Evolutionary conservation across 2,797 vertebrate species (phyloP).

Genomic region (Oceanodroma leucorhoa): DNA sequence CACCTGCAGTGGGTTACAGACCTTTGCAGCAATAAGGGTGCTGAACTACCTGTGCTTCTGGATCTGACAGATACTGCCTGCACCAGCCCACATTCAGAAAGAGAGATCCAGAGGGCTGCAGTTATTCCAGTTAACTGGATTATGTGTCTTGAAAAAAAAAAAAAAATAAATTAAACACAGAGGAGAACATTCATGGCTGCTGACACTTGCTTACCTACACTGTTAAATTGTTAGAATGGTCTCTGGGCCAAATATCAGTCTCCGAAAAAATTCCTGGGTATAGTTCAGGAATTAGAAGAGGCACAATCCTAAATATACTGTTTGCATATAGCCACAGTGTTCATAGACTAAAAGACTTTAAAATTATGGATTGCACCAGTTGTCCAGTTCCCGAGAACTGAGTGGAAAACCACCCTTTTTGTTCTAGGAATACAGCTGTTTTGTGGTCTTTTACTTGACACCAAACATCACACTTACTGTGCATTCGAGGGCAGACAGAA

Average conservation of each 20-base stretch:
- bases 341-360: neutral
- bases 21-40: neutral
- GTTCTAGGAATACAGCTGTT: neutral
- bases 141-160: neutral
- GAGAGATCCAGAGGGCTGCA: neutral
- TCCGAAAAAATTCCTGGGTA: neutral
- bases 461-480: neutral
- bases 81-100: neutral
- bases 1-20: neutral
- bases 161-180: neutral
- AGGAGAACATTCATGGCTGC: neutral
- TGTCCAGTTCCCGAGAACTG: neutral
- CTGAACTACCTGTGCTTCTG: neutral
- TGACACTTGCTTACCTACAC: neutral
- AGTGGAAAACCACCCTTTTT: neutral
- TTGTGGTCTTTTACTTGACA: neutral
- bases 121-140: neutral
- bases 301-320: neutral
- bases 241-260: neutral
- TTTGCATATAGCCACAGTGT: neutral
- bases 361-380: neutral
- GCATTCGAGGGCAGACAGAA: neutral
- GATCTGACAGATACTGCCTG: neutral
- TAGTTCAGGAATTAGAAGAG: neutral
- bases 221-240: neutral